Evolutionary conservation across 2,888 invertebrate species (phyloP).

Genomic region (Spatulosminthurus flaviceps): DNA sequence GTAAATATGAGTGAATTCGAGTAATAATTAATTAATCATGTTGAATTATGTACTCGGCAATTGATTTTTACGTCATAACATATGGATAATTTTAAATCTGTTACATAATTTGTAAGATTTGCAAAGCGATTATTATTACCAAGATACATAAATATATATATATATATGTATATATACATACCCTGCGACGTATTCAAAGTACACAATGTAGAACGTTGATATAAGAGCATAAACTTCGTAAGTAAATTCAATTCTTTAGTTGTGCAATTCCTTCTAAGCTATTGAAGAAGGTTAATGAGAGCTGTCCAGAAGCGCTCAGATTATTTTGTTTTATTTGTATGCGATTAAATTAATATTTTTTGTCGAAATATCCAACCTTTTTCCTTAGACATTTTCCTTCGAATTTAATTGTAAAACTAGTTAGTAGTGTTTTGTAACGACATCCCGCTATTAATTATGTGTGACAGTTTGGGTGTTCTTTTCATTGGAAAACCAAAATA

Average conservation of each 20-base stretch:
- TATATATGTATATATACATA: too few relatives aligned
- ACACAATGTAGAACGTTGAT: slow-evolving; percentile 39
- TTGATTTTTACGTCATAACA: slow-evolving; percentile 5
- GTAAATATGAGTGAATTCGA: background rate
- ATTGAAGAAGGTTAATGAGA: background rate
- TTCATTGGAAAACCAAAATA: background rate
- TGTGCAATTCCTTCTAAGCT: background rate
- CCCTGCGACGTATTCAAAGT: background rate
- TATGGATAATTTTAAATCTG: slow-evolving; percentile 9
- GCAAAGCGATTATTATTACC: background rate
- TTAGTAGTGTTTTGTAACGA: slow-evolving; percentile 14
- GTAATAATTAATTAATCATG: background rate
- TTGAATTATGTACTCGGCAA: background rate
- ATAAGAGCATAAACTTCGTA: background rate
- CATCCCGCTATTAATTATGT: background rate
- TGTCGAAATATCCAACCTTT: too few relatives aligned
- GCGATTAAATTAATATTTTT: background rate
- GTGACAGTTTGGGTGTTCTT: background rate
- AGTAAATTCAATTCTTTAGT: background rate
- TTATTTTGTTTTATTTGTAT: slow-evolving; percentile 19
- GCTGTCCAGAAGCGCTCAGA: background rate
- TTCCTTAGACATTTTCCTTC: background rate
- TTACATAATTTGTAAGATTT: slow-evolving; percentile 10
- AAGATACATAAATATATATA: too few relatives aligned
- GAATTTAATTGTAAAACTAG: background rate